phyloP scores from a whole-genome alignment of 2,888 invertebrate species.

The Plusia festucae region DNA sequence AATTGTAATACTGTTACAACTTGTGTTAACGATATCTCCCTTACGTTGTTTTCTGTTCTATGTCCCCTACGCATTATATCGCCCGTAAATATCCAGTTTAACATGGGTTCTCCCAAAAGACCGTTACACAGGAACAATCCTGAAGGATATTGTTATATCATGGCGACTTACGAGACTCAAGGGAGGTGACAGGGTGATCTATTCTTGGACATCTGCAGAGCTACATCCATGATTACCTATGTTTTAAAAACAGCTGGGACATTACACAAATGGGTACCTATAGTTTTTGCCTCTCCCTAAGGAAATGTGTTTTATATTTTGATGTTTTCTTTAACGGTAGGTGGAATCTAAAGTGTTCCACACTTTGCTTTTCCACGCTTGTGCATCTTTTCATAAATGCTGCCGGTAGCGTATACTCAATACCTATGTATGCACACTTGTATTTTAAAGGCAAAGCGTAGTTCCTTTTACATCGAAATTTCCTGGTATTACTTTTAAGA shows the following conservation, averaged over 20 bases:
- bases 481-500: not conserved
- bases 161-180: slow-evolving; percentile 36
- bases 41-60: slow-evolving; percentile 15
- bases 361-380: not conserved
- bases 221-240: slow-evolving; percentile 10
- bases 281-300: not conserved
- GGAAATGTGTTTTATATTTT: too few species aligned
- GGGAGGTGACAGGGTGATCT: slow-evolving; percentile 44
- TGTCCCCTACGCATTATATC: slow-evolving; percentile 43
- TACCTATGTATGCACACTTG: not conserved
- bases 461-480: not conserved
- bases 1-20: not conserved
- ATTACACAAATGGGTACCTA: not conserved
- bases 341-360: not conserved
- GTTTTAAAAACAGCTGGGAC: not conserved
- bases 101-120: slow-evolving; percentile 47
- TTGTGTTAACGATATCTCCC: slow-evolving; percentile 12
- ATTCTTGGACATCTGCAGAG: slow-evolving; percentile 23
- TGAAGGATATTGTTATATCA: slow-evolving; percentile 48
- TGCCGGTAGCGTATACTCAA: not conserved
- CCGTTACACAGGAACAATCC: slow-evolving; percentile 43
- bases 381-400: slow-evolving; percentile 2
- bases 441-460: not conserved
- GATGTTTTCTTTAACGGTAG: not conserved
- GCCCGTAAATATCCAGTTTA: slow-evolving; percentile 49